Conservation (phyloP, 2,113 vertebrate species). For the Clarias magur region DNA sequence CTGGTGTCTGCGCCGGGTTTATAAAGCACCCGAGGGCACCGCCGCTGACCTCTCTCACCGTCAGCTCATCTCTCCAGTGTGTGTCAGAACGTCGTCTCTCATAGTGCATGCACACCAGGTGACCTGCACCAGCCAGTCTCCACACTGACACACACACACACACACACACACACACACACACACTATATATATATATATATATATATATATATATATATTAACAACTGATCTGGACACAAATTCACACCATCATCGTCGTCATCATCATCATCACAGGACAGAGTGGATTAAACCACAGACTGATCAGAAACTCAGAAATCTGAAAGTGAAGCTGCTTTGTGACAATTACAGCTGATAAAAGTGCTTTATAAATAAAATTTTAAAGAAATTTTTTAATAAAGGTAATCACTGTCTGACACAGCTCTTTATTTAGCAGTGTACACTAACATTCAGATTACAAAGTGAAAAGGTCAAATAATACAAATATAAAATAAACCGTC, state of each 20-base stretch:
- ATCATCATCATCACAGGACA: neutral
- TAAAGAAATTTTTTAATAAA: too few species aligned
- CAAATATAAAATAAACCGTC: too few species aligned
- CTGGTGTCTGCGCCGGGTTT: neutral
- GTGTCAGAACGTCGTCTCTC: slow-evolving; percentile 48
- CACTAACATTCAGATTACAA: too few species aligned
- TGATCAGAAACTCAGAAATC: too few species aligned
- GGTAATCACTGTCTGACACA: neutral
- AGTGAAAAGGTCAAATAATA: too few species aligned
- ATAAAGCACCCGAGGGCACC: neutral
- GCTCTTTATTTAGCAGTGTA: neutral
- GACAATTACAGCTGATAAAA: too few species aligned
- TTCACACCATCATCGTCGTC: too few species aligned
- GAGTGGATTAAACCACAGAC: too few species aligned
- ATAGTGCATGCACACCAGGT: slow-evolving; percentile 40
- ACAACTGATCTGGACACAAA: neutral
- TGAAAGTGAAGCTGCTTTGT: too few species aligned
- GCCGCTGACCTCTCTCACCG: slow-evolving; percentile 16
- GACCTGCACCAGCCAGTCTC: slow-evolving; percentile 40
- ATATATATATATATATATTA: neutral
- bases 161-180: neutral
- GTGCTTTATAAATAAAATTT: too few species aligned
- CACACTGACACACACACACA: neutral
- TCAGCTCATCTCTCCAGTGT: slow-evolving; percentile 48
- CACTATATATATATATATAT: too few species aligned